Percentiles rank a stretch among this genome's conserved stretches.
Conservation (phyloP, 2,113 vertebrate genomes). For the Arizona elegans region DNA sequence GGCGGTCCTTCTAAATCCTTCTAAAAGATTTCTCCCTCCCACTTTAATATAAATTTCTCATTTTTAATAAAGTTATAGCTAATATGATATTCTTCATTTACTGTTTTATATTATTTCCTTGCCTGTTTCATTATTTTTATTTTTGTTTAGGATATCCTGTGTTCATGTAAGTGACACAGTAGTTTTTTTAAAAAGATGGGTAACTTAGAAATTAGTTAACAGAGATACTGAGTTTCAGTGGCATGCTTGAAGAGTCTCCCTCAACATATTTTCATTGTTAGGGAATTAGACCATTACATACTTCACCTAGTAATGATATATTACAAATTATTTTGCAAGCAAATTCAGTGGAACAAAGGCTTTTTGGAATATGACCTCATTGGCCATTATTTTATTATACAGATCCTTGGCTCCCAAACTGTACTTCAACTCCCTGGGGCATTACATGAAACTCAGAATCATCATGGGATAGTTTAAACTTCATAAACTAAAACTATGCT, state of each 20-base stretch:
- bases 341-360: constrained; percentile 24
- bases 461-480: not conserved
- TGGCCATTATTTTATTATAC: not conserved
- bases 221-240: not conserved
- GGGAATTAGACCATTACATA: constrained; percentile 17
- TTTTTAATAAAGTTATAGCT: not conserved
- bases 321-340: constrained; percentile 32
- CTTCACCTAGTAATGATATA: constrained; percentile 42
- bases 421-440: not conserved
- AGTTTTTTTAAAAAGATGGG: not conserved
- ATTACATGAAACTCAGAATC: not conserved
- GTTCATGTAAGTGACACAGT: not conserved
- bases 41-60: constrained; percentile 10
- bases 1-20: fast-evolving
- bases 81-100: not conserved
- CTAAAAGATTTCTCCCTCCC: not conserved
- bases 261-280: constrained; percentile 38
- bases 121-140: constrained; percentile 22
- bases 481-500: not conserved
- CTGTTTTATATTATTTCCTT: not conserved
- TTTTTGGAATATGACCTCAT: not conserved
- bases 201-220: constrained; percentile 26
- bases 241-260: not conserved
- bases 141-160: constrained; percentile 14
- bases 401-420: not conserved